Evolutionary conservation across 2,888 invertebrate genomes (phyloP), one percentile per base, ranked within the genome.

Genomic region (Selenia dentaria): DNA sequence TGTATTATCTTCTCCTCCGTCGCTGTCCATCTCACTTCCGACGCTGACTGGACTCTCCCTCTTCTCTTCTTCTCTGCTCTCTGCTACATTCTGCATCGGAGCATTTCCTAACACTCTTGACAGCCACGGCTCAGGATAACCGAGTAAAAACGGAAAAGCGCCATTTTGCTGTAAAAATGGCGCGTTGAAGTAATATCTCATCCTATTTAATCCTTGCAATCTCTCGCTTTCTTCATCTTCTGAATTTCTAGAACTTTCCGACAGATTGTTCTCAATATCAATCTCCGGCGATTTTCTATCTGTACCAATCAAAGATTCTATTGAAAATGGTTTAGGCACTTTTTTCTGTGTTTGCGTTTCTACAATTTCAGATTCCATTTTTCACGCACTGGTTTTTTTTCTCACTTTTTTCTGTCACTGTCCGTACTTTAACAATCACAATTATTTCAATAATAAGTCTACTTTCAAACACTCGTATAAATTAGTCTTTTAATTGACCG

Each of bases 241-340:
- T 0, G 89, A 90, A 33, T 79, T 77, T 64, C 83, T 82, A 49
- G 87, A 84, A 62, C 62, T 66, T 54, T 88, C 87, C 1, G 85
- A 83, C 9, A 82, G 54, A 52, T 83, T 86, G 39, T 85, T 88
- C 43, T 89, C 89, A 61, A 89, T 86, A 47, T 89, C 89, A 24
- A 90, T 89, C 50, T 88, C 89, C 1, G 90, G 90, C 26, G 87
- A 87, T 75, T 88, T 88, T 55, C 89, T 67, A 6, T 82, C 78
- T n/a, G 62, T 62, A 0, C 91, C 91, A 12, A 93, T 93, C 14
- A 93, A 64, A 0, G 93, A 93, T 72, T 93, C 93, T 31, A 93
- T 93, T 0, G 93, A 92, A 71, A 93, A 93, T 0, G 93, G 92
- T 59, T 91, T 92, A 2, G 93, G 93, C 36, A 88, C 85, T 62